Evolutionary conservation across 1,140 invertebrate genomes (phyloP), one percentile per base, ranked within the genome.

Genomic region (Heliconius nattereri): DNA sequence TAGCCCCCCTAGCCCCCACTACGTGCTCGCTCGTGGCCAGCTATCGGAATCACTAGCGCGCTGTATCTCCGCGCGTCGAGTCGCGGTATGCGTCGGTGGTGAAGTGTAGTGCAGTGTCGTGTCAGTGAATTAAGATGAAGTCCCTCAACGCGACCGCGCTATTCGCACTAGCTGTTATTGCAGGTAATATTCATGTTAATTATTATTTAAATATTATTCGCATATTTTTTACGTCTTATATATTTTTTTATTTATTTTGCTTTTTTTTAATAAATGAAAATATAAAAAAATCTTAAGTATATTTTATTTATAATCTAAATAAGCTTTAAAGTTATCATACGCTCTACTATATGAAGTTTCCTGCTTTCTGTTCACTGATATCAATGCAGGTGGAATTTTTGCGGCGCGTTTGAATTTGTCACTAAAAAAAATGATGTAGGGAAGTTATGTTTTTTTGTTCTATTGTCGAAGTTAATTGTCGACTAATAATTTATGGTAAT

Each of bases 61-160:
- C 89, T 86, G 87, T 87, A 85, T 87, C 86, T 84, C 79, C 88
- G 90, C 90, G 91, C 89, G 87, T 86, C 82, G 80, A 78, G 86
- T 81, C 83, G 86, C 83, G 86, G 85, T 84, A 93, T 93, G 92
- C 84, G 87, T 89, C 87, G 89, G 91, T 91, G 88, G 92, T 93
- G 90, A 91, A 90, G 90, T 93, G 90, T 77, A 85, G 89, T 88
- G 89, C 85, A 84, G 86, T 89, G 90, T 86, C 85, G 83, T 81
- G 54, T 78, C 75, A 85, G 89, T 90, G 89, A 85, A 86, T 82
- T 83, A 87, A 84, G 76, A 89, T 91, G 89, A 91, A 84, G 90
- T 92, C 89, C 81, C 85, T 85, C 86, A 75, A 85, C 87, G 88
- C 86, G 72, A 78, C 83, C 76, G 89, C 87, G 85, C 86, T 91